A percentile compares a stretch with the other conserved stretches of the same genome.
Evolutionary conservation across 64 coral and sea anemone species (phyloP).

Genomic region (Stichodactyla mertensii): DNA sequence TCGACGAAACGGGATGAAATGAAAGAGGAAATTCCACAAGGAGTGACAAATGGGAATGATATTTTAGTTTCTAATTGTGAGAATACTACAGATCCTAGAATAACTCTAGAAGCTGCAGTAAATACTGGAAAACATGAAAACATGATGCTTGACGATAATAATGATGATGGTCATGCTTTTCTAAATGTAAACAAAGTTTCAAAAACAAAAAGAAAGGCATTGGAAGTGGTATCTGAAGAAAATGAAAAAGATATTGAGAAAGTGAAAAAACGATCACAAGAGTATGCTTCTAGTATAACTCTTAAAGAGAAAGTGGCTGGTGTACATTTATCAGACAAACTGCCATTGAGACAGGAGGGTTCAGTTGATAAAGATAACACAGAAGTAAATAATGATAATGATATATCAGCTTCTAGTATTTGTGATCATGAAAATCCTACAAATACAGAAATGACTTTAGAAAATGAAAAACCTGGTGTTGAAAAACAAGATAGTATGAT

Average conservation of each 20-base stretch:
- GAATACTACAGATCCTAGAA: neutral
- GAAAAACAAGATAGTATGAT: neutral
- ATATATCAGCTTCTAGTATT: too few relatives aligned
- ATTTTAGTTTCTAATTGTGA: too few relatives aligned
- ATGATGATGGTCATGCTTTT: too few relatives aligned
- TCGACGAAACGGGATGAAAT: neutral
- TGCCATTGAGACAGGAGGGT: neutral
- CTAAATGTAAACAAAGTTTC: neutral
- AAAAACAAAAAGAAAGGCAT: neutral
- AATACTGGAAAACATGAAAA: neutral
- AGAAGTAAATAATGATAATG: neutral
- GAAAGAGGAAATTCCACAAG: neutral
- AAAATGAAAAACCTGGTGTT: neutral
- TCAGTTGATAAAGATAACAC: neutral
- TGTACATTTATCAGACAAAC: neutral
- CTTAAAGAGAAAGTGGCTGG: neutral
- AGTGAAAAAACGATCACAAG: neutral
- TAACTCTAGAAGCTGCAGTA: neutral
- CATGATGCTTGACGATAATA: neutral
- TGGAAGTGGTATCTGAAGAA: neutral
- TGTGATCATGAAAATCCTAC: too few relatives aligned
- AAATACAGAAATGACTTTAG: neutral
- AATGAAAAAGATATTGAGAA: neutral
- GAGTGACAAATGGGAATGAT: neutral
- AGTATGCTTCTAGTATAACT: neutral